Evolutionary conservation across 2,113 vertebrate genomes (phyloP).

Genomic region (Tyto alba): DNA sequence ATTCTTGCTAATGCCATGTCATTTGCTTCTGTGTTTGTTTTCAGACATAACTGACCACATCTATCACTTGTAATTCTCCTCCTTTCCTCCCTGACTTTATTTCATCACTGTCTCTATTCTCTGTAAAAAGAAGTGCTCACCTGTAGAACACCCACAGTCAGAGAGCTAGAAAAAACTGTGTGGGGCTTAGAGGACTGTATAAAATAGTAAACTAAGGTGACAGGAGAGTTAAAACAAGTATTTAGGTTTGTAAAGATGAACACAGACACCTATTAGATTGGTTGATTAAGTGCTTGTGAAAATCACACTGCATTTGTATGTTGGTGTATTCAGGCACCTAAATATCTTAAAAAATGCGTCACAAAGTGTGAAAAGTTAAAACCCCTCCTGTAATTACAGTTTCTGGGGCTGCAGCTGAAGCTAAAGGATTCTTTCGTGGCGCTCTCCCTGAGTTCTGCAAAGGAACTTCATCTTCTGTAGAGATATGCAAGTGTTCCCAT

Average conservation of each 20-base stretch:
- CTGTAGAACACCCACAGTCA: not conserved
- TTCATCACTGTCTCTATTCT: not conserved
- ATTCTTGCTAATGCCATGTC: not conserved
- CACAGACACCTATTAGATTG: not conserved
- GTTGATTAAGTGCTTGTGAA: not conserved
- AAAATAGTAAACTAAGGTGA: not conserved
- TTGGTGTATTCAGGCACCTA: not conserved
- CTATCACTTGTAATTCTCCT: not conserved
- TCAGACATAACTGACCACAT: not conserved
- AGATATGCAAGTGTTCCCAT: not conserved
- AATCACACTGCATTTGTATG: not conserved
- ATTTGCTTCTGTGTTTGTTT: not conserved
- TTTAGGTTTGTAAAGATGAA: not conserved
- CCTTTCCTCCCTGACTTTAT: not conserved
- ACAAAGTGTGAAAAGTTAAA: not conserved
- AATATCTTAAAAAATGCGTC: not conserved
- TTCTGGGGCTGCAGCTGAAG: not conserved
- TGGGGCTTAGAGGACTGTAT: not conserved
- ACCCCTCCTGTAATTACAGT: not conserved
- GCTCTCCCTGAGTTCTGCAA: not conserved
- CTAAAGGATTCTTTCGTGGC: not conserved
- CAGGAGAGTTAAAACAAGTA: not conserved
- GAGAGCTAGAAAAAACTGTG: not conserved
- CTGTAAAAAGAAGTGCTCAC: not conserved
- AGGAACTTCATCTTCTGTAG: not conserved